A percentile compares a stretch with the other conserved stretches of the same genome.
Conservation (phyloP, 1,140 invertebrate genomes). For the Matsumurasca onukii region DNA sequence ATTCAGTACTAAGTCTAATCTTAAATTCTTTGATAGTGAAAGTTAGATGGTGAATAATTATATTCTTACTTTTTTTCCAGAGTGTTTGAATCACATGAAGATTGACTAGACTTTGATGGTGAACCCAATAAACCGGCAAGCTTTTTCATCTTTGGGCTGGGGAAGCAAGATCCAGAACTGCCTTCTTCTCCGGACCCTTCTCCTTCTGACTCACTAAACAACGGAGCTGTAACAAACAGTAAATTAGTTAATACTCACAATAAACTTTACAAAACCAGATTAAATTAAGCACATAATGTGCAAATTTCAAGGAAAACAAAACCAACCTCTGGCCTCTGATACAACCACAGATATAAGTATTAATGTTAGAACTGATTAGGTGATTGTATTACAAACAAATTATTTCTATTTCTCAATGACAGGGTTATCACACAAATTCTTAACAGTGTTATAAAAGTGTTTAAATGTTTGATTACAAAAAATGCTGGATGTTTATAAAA, state of each 20-base stretch:
- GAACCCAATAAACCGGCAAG: conserved; percentile 37
- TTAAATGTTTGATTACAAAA: too few relatives aligned
- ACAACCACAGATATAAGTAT: too few relatives aligned
- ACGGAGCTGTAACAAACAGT: conserved; percentile 53
- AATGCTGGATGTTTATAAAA: too few relatives aligned
- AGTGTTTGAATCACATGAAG: neutral
- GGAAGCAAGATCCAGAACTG: conserved; percentile 39
- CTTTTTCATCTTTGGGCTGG: conserved; percentile 41
- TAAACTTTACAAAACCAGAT: neutral
- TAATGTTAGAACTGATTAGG: too few relatives aligned
- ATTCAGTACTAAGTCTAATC: too few relatives aligned
- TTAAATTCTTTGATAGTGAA: too few relatives aligned
- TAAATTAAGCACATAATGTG: neutral
- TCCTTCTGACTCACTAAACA: conserved; percentile 80
- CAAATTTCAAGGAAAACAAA: neutral
- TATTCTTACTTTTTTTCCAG: conserved; percentile 28
- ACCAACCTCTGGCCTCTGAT: too few relatives aligned
- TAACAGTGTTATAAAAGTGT: too few relatives aligned
- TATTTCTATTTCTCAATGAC: too few relatives aligned
- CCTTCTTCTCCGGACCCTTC: conserved; percentile 59
- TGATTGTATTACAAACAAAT: too few relatives aligned
- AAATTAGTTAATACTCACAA: neutral
- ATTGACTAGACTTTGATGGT: neutral
- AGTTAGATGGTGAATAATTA: too few relatives aligned
- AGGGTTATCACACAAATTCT: too few relatives aligned